Evolutionary conservation across 2,113 vertebrate genomes (phyloP).

Genomic region (Eurypyga helias): DNA sequence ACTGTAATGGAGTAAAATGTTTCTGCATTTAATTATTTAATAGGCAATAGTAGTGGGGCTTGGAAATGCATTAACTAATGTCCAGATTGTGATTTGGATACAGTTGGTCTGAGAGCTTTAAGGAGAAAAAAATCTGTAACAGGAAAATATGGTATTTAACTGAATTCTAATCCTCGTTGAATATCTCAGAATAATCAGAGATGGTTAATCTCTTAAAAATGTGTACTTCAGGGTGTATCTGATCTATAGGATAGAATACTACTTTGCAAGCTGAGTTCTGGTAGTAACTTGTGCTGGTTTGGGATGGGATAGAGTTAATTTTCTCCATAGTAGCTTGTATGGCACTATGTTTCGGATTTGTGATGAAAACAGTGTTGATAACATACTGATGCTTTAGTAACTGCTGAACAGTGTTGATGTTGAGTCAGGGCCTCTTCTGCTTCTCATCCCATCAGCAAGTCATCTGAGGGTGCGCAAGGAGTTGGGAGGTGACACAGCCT

Average conservation of each 20-base stretch:
- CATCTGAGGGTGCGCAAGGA: not conserved
- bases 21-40: not conserved
- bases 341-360: not conserved
- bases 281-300: not conserved
- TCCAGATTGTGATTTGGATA: not conserved
- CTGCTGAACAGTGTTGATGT: not conserved
- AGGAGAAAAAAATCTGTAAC: not conserved
- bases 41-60: not conserved
- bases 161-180: not conserved
- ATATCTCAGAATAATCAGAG: not conserved
- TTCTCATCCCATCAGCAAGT: accelerated
- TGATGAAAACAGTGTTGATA: not conserved
- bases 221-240: not conserved
- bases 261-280: not conserved
- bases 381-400: not conserved
- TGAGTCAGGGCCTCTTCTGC: not conserved
- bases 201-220: not conserved
- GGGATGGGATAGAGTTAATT: not conserved
- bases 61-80: not conserved
- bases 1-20: not conserved
- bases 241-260: not conserved
- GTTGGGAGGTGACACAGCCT: not conserved
- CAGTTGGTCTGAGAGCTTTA: not conserved
- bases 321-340: not conserved
- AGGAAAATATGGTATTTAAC: not conserved